Percentiles rank a stretch among this genome's conserved stretches.
phyloP scores from a whole-genome alignment of 2,888 invertebrate species.

The Rhagophthalmus giganteus region DNA sequence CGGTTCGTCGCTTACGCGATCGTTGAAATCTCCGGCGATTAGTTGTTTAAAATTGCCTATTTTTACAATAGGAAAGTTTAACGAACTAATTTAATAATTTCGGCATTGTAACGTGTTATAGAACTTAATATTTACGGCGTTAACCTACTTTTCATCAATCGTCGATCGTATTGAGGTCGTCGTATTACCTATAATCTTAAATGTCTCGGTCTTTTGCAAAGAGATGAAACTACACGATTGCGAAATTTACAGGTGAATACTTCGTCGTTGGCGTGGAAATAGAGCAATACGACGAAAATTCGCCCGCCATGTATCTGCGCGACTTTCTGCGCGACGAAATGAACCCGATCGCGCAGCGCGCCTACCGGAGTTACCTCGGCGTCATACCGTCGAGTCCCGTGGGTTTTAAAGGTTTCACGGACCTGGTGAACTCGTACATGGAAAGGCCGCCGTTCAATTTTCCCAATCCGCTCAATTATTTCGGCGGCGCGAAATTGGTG shows the following conservation, averaged over 20 bases:
- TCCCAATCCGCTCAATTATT: conserved; percentile 73
- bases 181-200: too few species aligned
- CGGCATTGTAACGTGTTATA: too few species aligned
- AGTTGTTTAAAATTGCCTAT: too few species aligned
- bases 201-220: too few species aligned
- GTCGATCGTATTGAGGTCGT: too few species aligned
- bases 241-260: conserved; percentile 80
- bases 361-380: conserved; percentile 81
- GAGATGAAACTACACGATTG: too few species aligned
- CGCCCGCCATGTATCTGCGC: conserved; percentile 78
- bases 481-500: conserved; percentile 70
- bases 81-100: too few species aligned
- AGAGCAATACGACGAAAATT: conserved; percentile 79
- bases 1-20: too few species aligned
- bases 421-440: conserved; percentile 79
- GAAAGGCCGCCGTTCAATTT: conserved; percentile 86
- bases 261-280: conserved; percentile 91
- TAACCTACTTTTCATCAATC: too few species aligned
- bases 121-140: too few species aligned
- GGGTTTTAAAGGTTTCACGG: conserved; percentile 73
- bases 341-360: conserved; percentile 64
- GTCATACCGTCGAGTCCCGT: conserved; percentile 78
- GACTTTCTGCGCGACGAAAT: conserved; percentile 71
- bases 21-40: too few species aligned
- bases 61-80: too few species aligned